phyloP scores from a whole-genome alignment of 2,113 vertebrate species.

The Tor tambroides region DNA sequence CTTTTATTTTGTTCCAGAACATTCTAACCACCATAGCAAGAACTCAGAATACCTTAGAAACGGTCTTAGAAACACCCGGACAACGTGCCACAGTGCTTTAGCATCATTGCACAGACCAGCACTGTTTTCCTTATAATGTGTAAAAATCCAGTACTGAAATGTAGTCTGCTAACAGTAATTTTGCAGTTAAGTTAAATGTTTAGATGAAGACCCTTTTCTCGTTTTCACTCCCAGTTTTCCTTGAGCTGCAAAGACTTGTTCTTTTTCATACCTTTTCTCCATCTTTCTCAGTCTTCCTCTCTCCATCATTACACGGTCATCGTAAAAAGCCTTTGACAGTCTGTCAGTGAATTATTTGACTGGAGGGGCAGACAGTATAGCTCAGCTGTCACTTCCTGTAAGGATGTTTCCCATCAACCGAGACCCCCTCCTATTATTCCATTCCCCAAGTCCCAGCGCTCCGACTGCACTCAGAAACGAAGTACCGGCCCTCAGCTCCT shows the following conservation, averaged over 20 bases:
- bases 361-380: background rate
- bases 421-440: slow-evolving; percentile 10
- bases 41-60: background rate
- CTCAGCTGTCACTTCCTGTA: slow-evolving; percentile 21
- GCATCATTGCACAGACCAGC: background rate
- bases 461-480: background rate
- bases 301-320: background rate
- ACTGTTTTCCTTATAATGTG: background rate
- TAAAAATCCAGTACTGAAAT: background rate
- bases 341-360: slow-evolving; percentile 29
- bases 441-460: slow-evolving; percentile 2
- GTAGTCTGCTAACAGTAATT: background rate
- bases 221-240: too few species aligned
- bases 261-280: background rate
- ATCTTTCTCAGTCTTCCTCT: background rate
- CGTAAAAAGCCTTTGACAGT: slow-evolving; percentile 17
- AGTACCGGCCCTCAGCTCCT: background rate
- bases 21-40: background rate
- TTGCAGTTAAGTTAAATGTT: too few species aligned
- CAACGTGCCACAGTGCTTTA: background rate
- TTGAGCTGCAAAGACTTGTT: background rate
- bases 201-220: too few species aligned
- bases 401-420: slow-evolving; percentile 2
- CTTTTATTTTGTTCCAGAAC: background rate
- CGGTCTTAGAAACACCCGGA: background rate